A percentile compares a stretch with the other conserved stretches of the same genome.
Evolutionary conservation across 2,888 invertebrate genomes (phyloP).

Genomic region (Hyposoter didymator): DNA sequence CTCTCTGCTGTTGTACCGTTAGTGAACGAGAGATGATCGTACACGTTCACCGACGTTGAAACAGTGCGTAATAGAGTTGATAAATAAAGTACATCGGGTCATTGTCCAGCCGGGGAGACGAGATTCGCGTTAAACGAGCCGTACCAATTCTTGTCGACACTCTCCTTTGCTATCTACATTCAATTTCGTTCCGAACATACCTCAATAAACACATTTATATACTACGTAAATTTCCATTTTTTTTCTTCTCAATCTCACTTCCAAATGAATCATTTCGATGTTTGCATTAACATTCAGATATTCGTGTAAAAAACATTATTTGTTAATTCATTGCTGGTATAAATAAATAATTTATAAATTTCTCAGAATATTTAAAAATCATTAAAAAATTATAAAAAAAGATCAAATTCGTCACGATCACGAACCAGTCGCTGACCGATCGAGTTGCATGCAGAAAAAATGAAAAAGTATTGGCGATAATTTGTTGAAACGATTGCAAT

Average conservation of each 20-base stretch:
- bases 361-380: not conserved
- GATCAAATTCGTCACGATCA: not conserved
- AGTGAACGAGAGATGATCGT: slow-evolving; percentile 29
- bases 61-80: slow-evolving; percentile 72
- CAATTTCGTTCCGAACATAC: not conserved
- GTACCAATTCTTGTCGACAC: slow-evolving; percentile 69
- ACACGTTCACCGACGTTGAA: slow-evolving; percentile 60
- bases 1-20: slow-evolving; percentile 42
- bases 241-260: not conserved
- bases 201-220: not conserved
- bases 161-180: slow-evolving; percentile 11
- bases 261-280: not conserved
- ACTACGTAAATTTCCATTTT: not conserved
- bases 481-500: not conserved
- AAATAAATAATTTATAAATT: not conserved
- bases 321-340: not conserved
- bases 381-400: not conserved
- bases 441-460: not conserved
- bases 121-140: slow-evolving; percentile 79
- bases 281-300: not conserved
- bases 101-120: slow-evolving; percentile 76
- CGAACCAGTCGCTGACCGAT: too few species aligned
- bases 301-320: not conserved
- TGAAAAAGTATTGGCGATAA: not conserved
- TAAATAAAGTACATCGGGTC: slow-evolving; percentile 79